Evolutionary conservation across 2,797 vertebrate genomes (phyloP).

Genomic region (Cygnus olor): DNA sequence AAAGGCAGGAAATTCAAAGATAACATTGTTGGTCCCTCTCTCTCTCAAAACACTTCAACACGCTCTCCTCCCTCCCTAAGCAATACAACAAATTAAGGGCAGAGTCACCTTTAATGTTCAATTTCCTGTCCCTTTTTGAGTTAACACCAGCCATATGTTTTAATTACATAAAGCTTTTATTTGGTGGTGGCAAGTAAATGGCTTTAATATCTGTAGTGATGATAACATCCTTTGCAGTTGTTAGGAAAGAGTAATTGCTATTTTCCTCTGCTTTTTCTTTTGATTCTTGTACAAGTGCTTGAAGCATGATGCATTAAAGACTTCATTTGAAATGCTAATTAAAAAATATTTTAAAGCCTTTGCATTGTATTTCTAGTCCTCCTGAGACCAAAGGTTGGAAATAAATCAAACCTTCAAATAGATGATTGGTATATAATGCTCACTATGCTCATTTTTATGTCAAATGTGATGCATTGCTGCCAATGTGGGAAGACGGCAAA

Average conservation of each 20-base stretch:
- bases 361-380: background rate
- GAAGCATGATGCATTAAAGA: background rate
- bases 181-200: constrained; percentile 35
- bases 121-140: constrained; percentile 56
- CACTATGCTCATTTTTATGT: background rate
- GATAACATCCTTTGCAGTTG: constrained; percentile 35
- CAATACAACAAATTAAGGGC: background rate
- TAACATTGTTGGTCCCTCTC: background rate
- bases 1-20: constrained; percentile 42
- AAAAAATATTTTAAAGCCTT: background rate
- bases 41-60: background rate
- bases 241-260: constrained; percentile 32
- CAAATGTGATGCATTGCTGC: background rate
- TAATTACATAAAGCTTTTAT: constrained; percentile 38
- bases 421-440: background rate
- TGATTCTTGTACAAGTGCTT: background rate
- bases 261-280: background rate
- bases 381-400: background rate
- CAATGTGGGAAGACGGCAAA: background rate
- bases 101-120: constrained; percentile 36
- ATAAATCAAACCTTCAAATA: background rate
- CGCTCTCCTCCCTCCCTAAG: background rate
- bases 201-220: background rate
- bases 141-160: constrained; percentile 44
- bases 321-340: background rate